Evolutionary conservation across 2,797 vertebrate species (phyloP).

Genomic region (Luscinia luscinia): DNA sequence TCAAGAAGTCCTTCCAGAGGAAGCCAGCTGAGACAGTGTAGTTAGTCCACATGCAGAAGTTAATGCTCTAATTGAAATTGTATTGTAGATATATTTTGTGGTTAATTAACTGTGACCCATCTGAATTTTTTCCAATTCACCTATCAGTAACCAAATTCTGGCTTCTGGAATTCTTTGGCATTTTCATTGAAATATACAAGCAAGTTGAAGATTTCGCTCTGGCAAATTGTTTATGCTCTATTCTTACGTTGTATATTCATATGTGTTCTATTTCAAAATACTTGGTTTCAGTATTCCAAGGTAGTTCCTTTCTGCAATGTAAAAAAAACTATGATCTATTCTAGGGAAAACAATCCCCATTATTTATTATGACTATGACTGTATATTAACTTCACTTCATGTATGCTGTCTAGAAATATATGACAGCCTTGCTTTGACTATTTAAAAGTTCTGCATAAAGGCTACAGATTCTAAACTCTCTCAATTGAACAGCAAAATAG

Average conservation of each 20-base stretch:
- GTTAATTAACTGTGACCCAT: not conserved
- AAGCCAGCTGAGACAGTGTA: not conserved
- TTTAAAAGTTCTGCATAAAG: not conserved
- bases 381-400: not conserved
- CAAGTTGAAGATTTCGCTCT: not conserved
- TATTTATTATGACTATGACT: not conserved
- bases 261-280: not conserved
- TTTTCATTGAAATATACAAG: not conserved
- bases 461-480: not conserved
- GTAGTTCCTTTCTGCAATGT: not conserved
- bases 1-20: not conserved
- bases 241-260: not conserved
- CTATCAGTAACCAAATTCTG: not conserved
- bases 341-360: not conserved
- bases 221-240: not conserved
- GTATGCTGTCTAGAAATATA: not conserved
- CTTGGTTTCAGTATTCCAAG: not conserved
- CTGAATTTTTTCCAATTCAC: not conserved
- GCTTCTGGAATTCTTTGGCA: not conserved
- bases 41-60: not conserved
- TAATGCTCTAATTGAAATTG: not conserved
- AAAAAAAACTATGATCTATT: not conserved
- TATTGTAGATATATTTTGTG: not conserved
- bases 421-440: not conserved
- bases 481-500: not conserved